phyloP scores from a whole-genome alignment of 2,888 invertebrate species.

The Agonopterix alstromeriana region DNA sequence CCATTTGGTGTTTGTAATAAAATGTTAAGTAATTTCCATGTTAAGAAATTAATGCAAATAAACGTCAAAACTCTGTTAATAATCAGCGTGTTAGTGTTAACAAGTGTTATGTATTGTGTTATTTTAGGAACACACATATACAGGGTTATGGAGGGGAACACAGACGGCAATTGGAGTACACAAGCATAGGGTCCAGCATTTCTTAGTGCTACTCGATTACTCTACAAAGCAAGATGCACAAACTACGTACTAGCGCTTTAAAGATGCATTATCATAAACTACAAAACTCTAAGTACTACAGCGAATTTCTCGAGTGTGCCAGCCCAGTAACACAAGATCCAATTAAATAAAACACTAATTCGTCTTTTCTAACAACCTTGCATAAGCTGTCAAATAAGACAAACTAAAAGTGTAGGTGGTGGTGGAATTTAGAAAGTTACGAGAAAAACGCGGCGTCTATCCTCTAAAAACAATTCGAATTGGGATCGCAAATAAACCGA shows the following conservation, averaged over 20 bases:
- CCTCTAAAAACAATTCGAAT: slow-evolving; percentile 50
- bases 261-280: slow-evolving; percentile 37
- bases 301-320: slow-evolving; percentile 56
- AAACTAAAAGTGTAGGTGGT: slow-evolving; percentile 17
- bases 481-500: slow-evolving; percentile 70
- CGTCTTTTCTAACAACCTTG: slow-evolving; percentile 32
- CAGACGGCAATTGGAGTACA: slow-evolving; percentile 69
- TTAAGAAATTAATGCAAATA: slow-evolving; percentile 45
- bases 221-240: slow-evolving; percentile 67
- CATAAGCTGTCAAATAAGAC: slow-evolving; percentile 37
- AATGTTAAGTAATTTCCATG: slow-evolving; percentile 42
- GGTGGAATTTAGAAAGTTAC: slow-evolving; percentile 21
- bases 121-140: slow-evolving; percentile 49
- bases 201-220: slow-evolving; percentile 34
- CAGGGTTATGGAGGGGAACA: slow-evolving; percentile 57
- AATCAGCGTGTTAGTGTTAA: slow-evolving; percentile 59
- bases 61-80: slow-evolving; percentile 47
- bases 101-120: slow-evolving; percentile 60
- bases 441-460: slow-evolving; percentile 61
- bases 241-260: slow-evolving; percentile 56
- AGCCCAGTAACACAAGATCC: slow-evolving; percentile 10
- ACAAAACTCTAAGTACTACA: slow-evolving; percentile 20
- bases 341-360: slow-evolving; percentile 10
- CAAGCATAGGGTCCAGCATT: slow-evolving; percentile 66
- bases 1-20: slow-evolving; percentile 52